A percentile compares a stretch with the other conserved stretches of the same genome.
Evolutionary conservation across 1,140 invertebrate species (phyloP).

Genomic region (Rhynchophorus ferrugineus): DNA sequence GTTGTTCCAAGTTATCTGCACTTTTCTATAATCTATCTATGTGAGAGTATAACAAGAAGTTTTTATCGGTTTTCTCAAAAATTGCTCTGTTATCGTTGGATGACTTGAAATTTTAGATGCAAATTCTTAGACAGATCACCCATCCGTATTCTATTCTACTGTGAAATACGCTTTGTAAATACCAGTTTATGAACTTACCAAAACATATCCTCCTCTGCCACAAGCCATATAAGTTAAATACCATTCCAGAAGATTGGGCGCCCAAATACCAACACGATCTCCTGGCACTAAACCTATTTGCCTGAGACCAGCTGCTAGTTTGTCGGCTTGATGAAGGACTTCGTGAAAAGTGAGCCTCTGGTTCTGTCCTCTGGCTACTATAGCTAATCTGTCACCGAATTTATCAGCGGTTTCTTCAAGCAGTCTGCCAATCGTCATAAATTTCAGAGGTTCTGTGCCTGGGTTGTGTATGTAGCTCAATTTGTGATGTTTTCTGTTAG

Average conservation of each 20-base stretch:
- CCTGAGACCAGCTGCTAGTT: constrained; percentile 70
- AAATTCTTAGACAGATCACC: too few species aligned
- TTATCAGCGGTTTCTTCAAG: constrained; percentile 48
- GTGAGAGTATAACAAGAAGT: too few species aligned
- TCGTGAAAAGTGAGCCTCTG: constrained; percentile 54
- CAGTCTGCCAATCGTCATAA: constrained; percentile 54
- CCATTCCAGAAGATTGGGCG: constrained; percentile 81
- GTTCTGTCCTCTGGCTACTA: constrained; percentile 55
- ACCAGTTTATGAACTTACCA: constrained; percentile 54
- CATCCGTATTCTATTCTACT: too few species aligned
- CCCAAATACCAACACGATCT: constrained; percentile 82
- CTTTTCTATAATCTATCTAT: too few species aligned
- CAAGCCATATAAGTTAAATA: constrained; percentile 67
- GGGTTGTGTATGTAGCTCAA: constrained; percentile 45
- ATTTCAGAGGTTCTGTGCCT: constrained; percentile 48
- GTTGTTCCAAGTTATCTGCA: too few species aligned
- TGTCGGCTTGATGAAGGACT: constrained; percentile 61
- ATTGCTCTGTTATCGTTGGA: too few species aligned
- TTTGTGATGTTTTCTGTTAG: constrained; percentile 7
- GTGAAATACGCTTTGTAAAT: too few species aligned
- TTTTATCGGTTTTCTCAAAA: too few species aligned
- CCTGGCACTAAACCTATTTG: constrained; percentile 68
- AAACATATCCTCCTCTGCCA: constrained; percentile 70
- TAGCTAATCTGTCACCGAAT: constrained; percentile 50
- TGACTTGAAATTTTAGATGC: too few species aligned